Base-by-base conservation (phyloP, 2,888 invertebrate genomes). In the Allolobophora icterica region DNA sequence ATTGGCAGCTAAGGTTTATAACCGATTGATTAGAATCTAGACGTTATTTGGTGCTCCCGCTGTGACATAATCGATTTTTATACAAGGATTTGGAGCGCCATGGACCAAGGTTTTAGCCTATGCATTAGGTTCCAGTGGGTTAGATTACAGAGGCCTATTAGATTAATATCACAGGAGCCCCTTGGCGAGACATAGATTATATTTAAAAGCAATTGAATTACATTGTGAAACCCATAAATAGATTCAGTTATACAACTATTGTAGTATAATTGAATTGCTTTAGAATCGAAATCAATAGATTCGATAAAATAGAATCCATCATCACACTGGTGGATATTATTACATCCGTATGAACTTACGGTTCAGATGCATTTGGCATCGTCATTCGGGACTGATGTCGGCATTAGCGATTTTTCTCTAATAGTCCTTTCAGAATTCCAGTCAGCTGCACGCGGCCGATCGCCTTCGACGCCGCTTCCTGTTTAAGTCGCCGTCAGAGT, bases 331-430 rank as follows among this genome's bases (percentile, higher is more conserved):
- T 42, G 17, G 17, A 42, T 13, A 52, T n/a, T n/a, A 45, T 45
- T 2, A 19, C 45, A 45, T 40, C 2, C 17, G 15, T 11, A 24
- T 17, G n/a, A 71, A 71, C 71, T 71, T 8, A 71, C 71, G 71
- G n/a, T 71, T 71, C n/a, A 71, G 71, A 71, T 71, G 71, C 71
- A 71, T 71, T 71, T 71, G 71, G 71, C 71, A 71, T 71, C 71
- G 71, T 71, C n/a, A 71, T 13, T 71, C 71, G 30, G 71, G 17
- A 71, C 71, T n/a, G 71, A n/a, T 71, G 71, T 71, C 71, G 71
- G 71, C 71, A 71, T 71, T 71, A 71, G 71, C 71, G 11, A 71
- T 8, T 71, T 71, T 71, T 71, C 71, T 19, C 71, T n/a, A 71
- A 30, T 71, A 8, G 71, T 71, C n/a, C n/a, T n/a, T n/a, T 71